Base-by-base conservation (phyloP, 2,113 vertebrate species). In the Sitta europaea region DNA sequence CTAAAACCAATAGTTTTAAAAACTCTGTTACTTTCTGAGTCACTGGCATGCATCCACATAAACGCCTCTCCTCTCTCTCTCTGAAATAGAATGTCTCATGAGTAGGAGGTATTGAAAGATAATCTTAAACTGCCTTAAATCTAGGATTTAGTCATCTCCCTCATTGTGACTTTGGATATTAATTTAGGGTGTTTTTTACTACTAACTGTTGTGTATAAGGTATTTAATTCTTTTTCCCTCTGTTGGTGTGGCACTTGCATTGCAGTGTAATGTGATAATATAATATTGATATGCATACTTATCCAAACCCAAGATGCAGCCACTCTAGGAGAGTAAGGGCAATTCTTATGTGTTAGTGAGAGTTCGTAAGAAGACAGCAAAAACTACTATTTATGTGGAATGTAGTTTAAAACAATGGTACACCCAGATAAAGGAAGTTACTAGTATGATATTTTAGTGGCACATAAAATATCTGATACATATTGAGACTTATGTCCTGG, bases 361-460 rank as follows among this genome's bases (percentile, higher is more conserved):
- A 61, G 21, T 59, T 59, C 23, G 48, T 53, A n/a, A 82, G 43
- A 88, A 79, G 31, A 58, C 6, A 65, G 33, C 25, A 76, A 75
- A 85, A 81, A 16, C n/a, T 76, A 12, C 62, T 23, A 2, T 38
- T 88, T 12, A 11, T 10, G 22, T 78, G 61, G 54, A 92, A 93
- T 48, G 23, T 31, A 50, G 27, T 83, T 94, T 91, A 63, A 88
- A 92, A 76, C 59, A 62, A 66, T 48, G 35, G 17, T 84, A 5
- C 36, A 50, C 57, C 92, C 47, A 59, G 28, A 54, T 79, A 53
- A 75, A 86, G 48, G 53, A 94, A 93, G 50, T 42, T 87, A 86
- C 73, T 53, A 75, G 21, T 57, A 78, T 47, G n/a, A n/a, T 86
- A 42, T 95, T 96, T 92, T 94, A 94, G 91, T 92, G 47, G 77